Evolutionary conservation across 2,113 vertebrate genomes (phyloP).

Genomic region (Paradoxurus hermaphroditus): DNA sequence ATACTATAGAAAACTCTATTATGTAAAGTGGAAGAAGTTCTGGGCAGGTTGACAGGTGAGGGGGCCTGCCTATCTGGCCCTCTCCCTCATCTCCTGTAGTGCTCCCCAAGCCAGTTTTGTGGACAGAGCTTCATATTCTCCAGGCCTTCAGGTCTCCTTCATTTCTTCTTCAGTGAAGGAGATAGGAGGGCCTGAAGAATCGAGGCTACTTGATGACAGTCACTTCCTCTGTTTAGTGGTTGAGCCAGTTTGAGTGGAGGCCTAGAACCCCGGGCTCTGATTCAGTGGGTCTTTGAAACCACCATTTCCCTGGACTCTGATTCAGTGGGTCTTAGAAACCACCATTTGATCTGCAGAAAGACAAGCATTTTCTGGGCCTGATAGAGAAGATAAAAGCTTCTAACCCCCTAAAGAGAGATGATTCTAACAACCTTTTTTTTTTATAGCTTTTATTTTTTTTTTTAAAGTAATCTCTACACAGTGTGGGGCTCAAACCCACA

Average conservation of each 20-base stretch:
- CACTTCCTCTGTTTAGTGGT: not conserved
- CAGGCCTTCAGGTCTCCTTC: not conserved
- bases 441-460: not conserved
- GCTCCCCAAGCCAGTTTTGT: not conserved
- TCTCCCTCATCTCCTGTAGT: not conserved
- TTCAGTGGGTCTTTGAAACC: not conserved
- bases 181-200: not conserved
- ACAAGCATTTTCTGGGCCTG: not conserved
- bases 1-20: not conserved
- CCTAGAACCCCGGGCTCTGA: not conserved
- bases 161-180: not conserved
- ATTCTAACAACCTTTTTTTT: not conserved
- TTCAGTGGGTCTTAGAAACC: no score
- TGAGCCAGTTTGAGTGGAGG: not conserved
- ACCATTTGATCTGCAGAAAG: not conserved
- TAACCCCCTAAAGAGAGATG: not conserved
- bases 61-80: not conserved
- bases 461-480: not conserved
- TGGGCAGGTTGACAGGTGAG: not conserved
- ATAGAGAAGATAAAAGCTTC: not conserved
- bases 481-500: not conserved
- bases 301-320: no score
- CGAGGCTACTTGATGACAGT: not conserved
- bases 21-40: not conserved
- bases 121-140: not conserved